phyloP scores from a whole-genome alignment of 2,113 vertebrate genomes.

The Daboia siamensis region DNA sequence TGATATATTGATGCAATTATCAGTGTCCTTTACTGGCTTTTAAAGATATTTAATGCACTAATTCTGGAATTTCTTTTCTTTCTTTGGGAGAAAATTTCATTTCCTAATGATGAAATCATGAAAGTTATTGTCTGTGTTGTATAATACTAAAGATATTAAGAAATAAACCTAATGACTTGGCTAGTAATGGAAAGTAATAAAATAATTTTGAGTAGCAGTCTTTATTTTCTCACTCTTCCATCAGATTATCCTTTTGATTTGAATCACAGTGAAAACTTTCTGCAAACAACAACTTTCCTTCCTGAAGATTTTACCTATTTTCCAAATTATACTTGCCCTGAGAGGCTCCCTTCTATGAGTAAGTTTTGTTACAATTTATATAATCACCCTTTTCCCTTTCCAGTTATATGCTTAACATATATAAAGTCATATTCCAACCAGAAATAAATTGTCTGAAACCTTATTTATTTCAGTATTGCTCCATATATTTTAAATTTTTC shows the following conservation, averaged over 20 bases:
- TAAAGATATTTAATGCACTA: background rate
- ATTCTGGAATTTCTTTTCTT: background rate
- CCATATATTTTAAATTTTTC: background rate
- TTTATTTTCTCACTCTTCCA: background rate
- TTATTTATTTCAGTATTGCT: background rate
- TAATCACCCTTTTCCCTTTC: background rate
- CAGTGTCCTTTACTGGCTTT: background rate
- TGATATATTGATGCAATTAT: background rate
- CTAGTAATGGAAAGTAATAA: background rate
- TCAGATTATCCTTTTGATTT: slow-evolving; percentile 91
- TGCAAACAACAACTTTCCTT: slow-evolving; percentile 88
- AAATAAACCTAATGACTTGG: background rate
- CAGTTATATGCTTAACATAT: background rate
- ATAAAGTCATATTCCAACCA: background rate
- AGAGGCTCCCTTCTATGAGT: slow-evolving; percentile 96
- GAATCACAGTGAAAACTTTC: slow-evolving; percentile 85
- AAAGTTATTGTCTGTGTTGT: background rate
- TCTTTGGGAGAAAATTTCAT: background rate
- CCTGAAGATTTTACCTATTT: slow-evolving; percentile 91
- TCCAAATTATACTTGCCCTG: slow-evolving; percentile 84
- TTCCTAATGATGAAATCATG: background rate
- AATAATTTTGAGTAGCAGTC: background rate
- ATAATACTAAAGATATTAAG: background rate
- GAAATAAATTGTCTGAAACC: background rate
- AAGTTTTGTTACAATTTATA: slow-evolving; percentile 60